Base-by-base conservation (phyloP, 2,113 vertebrate genomes). In the Eurypyga helias region DNA sequence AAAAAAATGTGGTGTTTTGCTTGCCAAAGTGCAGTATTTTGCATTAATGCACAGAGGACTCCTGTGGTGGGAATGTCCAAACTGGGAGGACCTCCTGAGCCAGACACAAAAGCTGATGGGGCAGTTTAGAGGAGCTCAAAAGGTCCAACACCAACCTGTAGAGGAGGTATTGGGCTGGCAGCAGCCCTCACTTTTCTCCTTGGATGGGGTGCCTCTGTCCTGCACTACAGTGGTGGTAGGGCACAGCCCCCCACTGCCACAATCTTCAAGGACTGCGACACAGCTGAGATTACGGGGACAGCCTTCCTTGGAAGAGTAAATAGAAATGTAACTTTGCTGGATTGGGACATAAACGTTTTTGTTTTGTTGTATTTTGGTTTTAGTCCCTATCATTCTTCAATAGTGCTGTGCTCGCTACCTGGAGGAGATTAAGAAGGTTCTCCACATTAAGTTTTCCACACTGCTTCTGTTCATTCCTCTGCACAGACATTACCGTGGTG, bases 11-110 rank as follows among this genome's bases (percentile, higher is more conserved):
- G 48, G 8, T 29, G 19, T 14, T 93, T 75, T 94, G 23, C 78
- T 90, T 90, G 75, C 70, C 46, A 48, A 54, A 90, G 28, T 48
- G 57, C 54, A 81, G 8, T 20, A 54, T 85, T 84, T 61, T 89
- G 13, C 49, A 34, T 57, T 72, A 52, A 46, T 31, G 41, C 20
- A 62, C 31, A 61, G 45, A 72, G 13, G 14, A 48, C 41, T 79
- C 33, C 29, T 28, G 13, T 51, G 19, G 2, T 43, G 29, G 57
- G 61, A 92, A 81, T 38, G 46, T 43, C 76, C 72, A 38, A 34
- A 29, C 26, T 18, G 25, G 29, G n/a, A 79, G 38, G 49, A 60
- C 6, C n/a, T 78, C 36, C 24, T 62, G 69, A 17, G 33, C 25
- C n/a, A 80, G 31, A 5, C 12, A 65, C 12, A 76, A 29, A 16